Base-by-base conservation (phyloP, 2,113 vertebrate genomes). In the Egretta garzetta region DNA sequence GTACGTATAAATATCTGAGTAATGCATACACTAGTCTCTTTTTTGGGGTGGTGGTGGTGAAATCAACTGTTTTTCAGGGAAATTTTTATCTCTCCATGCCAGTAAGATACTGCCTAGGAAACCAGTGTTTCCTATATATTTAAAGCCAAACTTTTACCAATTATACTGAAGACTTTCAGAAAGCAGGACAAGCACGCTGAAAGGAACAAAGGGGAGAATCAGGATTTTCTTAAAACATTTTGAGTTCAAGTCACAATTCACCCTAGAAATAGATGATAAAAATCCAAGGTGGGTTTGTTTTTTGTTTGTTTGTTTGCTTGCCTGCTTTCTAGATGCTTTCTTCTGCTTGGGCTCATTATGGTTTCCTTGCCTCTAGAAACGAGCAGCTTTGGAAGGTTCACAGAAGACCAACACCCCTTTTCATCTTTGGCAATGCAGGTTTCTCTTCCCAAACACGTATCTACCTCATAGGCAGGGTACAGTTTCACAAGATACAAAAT, bases 401-500 rank as follows among this genome's bases (percentile, higher is more conserved):
- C 14, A 53, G 14, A 84, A 70, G 27, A 86, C 9, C 37, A 80
- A 43, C 12, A 47, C 4, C 3, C 15, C 6, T 64, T 76, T 60
- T 64, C 28, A 52, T 47, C 28, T 73, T 35, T 23, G 9, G 9
- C 19, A 52, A 52, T 13, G 11, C 32, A 52, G 22, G 15, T 52
- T 79, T 77, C 45, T 63, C 39, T 77, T 67, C 10, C 21, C 32
- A 73, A 72, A 82, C 12, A 62, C 6, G 35, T 4, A 30, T 24
- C 14, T 53, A 17, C 32, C 9, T 58, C 56, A 45, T 4, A 30
- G 10, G 7, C 52, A 55, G 37, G 19, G 21, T 59, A 64, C 1
- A 4, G n/a, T 55, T 83, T 72, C 10, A 4, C 0, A 9, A 19
- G 5, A 35, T 8, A 58, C 1, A 1, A 67, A 83, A 3, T 24